Conservation (phyloP, 2,113 vertebrate species). For the Puntigrus tetrazona region DNA sequence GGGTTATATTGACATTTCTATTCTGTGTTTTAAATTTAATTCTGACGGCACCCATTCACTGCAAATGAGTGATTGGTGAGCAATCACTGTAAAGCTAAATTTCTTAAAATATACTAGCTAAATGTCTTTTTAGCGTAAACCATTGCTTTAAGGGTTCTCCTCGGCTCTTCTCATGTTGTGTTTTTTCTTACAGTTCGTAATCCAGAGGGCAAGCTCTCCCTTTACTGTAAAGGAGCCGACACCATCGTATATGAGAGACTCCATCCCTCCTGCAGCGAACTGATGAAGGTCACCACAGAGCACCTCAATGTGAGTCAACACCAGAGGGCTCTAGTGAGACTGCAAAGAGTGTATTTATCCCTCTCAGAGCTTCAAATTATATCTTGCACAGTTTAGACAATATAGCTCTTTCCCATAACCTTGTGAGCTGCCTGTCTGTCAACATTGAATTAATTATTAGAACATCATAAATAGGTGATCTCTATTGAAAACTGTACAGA, state of each 20-base stretch:
- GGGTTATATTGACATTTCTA: neutral
- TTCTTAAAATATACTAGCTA: neutral
- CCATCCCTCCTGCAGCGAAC: slow-evolving; percentile 78
- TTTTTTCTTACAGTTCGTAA: slow-evolving; percentile 76
- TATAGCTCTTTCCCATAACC: neutral
- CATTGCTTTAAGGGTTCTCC: neutral
- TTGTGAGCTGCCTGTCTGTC: neutral
- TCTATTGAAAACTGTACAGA: neutral
- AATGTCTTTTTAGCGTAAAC: neutral
- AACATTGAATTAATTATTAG: neutral
- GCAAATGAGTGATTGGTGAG: neutral
- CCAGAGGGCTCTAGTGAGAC: neutral
- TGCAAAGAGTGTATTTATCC: neutral
- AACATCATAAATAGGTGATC: neutral
- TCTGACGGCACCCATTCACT: neutral
- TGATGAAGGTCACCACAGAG: slow-evolving; percentile 87
- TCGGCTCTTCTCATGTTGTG: neutral
- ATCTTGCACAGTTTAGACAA: neutral
- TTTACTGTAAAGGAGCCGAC: slow-evolving; percentile 97
- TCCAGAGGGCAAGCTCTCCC: slow-evolving; percentile 82
- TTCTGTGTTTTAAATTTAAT: neutral
- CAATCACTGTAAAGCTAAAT: neutral
- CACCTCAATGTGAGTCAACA: slow-evolving; percentile 87
- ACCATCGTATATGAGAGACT: slow-evolving; percentile 89
- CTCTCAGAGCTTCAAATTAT: neutral